phyloP scores from a whole-genome alignment of 2,113 vertebrate species.

The Salvelinus fontinalis region DNA sequence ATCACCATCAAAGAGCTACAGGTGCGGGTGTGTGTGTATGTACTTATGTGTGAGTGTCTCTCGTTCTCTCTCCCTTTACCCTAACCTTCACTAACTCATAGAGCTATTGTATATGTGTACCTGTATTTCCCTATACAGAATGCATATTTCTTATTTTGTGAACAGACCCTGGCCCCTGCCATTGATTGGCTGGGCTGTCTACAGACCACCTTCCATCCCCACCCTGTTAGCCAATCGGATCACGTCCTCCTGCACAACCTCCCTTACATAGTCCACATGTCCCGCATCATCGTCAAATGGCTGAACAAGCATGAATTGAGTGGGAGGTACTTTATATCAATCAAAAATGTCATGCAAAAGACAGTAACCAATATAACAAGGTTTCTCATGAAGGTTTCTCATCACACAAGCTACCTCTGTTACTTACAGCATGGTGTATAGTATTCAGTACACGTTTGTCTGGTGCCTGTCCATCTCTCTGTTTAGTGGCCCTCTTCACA shows the following conservation, averaged over 20 bases:
- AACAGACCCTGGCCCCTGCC: constrained; percentile 80
- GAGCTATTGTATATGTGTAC: not conserved
- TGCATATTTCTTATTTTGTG: constrained; percentile 14
- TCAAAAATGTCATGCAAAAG: no score
- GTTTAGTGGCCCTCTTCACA: constrained; percentile 65
- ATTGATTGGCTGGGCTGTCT: constrained; percentile 88
- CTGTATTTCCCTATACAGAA: not conserved
- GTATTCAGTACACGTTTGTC: not conserved
- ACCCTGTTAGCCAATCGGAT: constrained; percentile 76
- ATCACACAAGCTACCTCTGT: constrained; percentile 2
- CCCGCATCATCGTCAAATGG: constrained; percentile 67
- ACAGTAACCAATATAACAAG: no score
- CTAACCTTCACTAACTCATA: not conserved
- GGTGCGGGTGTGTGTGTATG: constrained; percentile 60
- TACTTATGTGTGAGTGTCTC: not conserved
- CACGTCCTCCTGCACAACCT: constrained; percentile 81
- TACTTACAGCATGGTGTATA: not conserved
- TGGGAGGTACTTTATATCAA: constrained; percentile 52
- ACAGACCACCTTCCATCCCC: constrained; percentile 76
- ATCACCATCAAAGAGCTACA: constrained; percentile 82
- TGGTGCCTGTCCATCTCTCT: constrained; percentile 24
- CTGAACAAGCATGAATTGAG: constrained; percentile 44
- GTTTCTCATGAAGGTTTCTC: not conserved
- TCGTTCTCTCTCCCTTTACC: not conserved
- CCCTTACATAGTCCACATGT: constrained; percentile 86